Conservation (phyloP, 2,113 vertebrate species). For the Verasper variegatus region DNA sequence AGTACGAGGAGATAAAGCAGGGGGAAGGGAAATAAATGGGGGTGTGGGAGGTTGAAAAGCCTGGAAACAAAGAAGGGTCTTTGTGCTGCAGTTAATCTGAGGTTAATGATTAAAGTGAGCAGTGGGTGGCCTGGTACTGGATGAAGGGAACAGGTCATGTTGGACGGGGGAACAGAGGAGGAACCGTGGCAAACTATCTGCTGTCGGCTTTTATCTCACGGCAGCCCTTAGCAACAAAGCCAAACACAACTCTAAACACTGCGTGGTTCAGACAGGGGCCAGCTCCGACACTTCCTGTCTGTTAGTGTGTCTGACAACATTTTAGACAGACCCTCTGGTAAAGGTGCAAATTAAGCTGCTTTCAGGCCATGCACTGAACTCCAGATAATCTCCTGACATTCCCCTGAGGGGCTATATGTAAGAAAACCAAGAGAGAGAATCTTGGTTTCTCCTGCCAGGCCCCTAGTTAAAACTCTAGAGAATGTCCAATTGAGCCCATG, state of each 20-base stretch:
- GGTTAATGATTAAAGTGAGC: slow-evolving; percentile 62
- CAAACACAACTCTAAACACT: slow-evolving; percentile 52
- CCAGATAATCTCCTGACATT: too few relatives aligned
- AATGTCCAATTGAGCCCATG: too few relatives aligned
- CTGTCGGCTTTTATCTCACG: slow-evolving; percentile 49
- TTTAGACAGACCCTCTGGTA: not conserved
- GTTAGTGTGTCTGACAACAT: not conserved
- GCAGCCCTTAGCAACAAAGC: slow-evolving; percentile 55
- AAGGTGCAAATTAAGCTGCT: not conserved
- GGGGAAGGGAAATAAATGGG: not conserved
- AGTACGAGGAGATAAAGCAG: slow-evolving; percentile 42
- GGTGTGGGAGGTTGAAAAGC: slow-evolving; percentile 6
- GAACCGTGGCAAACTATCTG: slow-evolving; percentile 41
- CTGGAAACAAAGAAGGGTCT: slow-evolving; percentile 50
- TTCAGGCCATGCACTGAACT: too few relatives aligned
- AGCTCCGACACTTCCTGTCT: not conserved
- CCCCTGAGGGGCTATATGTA: too few relatives aligned
- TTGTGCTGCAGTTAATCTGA: slow-evolving; percentile 64
- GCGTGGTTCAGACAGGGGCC: not conserved
- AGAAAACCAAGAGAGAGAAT: too few relatives aligned
- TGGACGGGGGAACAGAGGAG: slow-evolving; percentile 55
- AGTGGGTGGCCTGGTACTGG: slow-evolving; percentile 56
- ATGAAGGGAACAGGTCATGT: slow-evolving; percentile 40
- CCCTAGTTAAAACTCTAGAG: too few relatives aligned
- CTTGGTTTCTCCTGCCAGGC: too few relatives aligned